Conservation (phyloP, 2,888 invertebrate species). For the Cenopis cana region DNA sequence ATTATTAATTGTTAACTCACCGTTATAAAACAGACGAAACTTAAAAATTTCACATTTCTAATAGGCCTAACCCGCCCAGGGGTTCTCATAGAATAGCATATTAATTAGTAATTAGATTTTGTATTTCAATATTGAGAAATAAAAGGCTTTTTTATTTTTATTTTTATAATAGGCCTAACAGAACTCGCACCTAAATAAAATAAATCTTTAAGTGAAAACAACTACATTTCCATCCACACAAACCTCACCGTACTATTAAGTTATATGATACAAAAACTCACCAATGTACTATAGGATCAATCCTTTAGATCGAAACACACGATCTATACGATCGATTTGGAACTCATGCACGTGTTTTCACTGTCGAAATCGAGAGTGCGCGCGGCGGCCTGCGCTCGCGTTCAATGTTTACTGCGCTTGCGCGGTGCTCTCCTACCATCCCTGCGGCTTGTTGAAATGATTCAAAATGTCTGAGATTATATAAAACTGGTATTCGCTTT, state of each 20-base stretch:
- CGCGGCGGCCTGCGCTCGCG: constrained; percentile 64
- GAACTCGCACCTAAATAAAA: constrained; percentile 3
- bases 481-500: too few species aligned
- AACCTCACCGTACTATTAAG: background rate
- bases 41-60: constrained; percentile 3
- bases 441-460: constrained; percentile 22
- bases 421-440: constrained; percentile 49
- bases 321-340: constrained; percentile 15
- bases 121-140: too few species aligned
- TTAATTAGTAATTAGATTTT: too few species aligned
- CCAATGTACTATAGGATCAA: constrained; percentile 25
- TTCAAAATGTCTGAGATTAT: too few species aligned
- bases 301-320: constrained; percentile 23
- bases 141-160: too few species aligned
- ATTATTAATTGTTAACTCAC: background rate
- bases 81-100: too few species aligned
- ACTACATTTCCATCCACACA: background rate
- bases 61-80: too few species aligned
- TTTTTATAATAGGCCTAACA: background rate
- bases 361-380: constrained; percentile 59
- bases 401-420: constrained; percentile 63
- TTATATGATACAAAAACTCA: constrained; percentile 17
- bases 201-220: constrained; percentile 1
- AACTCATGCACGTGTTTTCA: constrained; percentile 50
- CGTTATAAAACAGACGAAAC: background rate